Percentiles rank a stretch among this genome's conserved stretches.
These are phyloP conservation scores for Aurelia sp. DNA, from an alignment of 30 jellyfish, hydroid and myxozoan genomes.

Conservation along the genomic window DNA sequence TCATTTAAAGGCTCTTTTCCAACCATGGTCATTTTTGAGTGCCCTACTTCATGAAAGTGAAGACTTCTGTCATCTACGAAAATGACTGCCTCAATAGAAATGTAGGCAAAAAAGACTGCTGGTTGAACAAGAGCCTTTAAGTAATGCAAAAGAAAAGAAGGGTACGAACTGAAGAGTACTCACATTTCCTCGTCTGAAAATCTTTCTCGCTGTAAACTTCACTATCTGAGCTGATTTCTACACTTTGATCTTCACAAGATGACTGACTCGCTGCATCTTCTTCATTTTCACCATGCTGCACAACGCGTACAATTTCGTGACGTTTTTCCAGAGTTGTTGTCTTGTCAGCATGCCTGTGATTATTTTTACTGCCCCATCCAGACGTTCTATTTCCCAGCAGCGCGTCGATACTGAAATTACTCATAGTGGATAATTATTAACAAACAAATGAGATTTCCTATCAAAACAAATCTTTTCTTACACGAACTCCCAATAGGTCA, in stretches of 20 bases:
- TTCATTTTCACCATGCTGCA: slow-evolving; percentile 6
- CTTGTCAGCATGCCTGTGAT: background rate
- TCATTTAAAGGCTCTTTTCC: too few relatives aligned
- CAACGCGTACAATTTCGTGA: background rate
- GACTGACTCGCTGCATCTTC: background rate
- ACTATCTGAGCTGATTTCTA: slow-evolving; percentile 42
- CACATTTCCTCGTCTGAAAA: background rate
- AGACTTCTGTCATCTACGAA: too few relatives aligned
- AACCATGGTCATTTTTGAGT: too few relatives aligned
- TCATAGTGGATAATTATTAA: slow-evolving; percentile 7
- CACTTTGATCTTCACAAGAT: background rate
- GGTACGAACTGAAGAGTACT: background rate
- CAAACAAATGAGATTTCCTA: background rate
- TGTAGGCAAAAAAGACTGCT: too few relatives aligned
- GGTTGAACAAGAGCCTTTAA: too few relatives aligned
- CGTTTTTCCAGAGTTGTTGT: background rate
- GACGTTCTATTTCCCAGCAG: slow-evolving; percentile 55
- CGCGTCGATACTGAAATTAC: slow-evolving; percentile 80
- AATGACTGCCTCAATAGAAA: too few relatives aligned
- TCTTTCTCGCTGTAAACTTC: slow-evolving; percentile 58
- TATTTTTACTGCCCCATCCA: background rate
- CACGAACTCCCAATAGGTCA: background rate
- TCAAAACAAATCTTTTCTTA: background rate
- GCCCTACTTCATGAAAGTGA: too few relatives aligned
- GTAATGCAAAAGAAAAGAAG: too few relatives aligned